These are phyloP conservation scores for Branchellion lobata DNA, from an alignment of 2,888 invertebrate genomes.

Conservation along the genomic window DNA sequence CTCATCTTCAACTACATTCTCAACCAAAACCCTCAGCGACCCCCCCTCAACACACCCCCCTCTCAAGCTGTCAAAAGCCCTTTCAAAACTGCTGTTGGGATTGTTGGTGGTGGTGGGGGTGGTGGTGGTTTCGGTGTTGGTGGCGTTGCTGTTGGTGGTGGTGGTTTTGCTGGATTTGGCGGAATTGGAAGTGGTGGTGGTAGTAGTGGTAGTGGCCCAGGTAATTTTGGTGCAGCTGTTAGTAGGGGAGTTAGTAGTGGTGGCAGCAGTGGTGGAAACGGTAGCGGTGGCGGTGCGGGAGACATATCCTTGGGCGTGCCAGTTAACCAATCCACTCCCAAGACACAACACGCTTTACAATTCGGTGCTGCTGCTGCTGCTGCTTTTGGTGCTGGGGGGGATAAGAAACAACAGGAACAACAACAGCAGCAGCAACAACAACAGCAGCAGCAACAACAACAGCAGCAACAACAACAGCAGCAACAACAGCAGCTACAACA, in stretches of 20 bases:
- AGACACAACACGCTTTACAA: not conserved
- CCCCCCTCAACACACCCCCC: not conserved
- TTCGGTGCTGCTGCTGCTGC: too few relatives aligned
- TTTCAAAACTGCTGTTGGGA: not conserved
- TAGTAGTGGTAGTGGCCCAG: not conserved
- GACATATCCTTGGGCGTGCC: too few relatives aligned
- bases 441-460: not conserved
- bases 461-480: not conserved
- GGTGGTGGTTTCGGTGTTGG: not conserved
- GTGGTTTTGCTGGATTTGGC: too few relatives aligned
- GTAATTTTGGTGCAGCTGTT: not conserved
- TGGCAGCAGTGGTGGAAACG: too few relatives aligned
- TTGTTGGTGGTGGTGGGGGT: not conserved
- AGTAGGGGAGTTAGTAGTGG: too few relatives aligned
- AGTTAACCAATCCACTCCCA: not conserved
- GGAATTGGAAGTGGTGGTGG: not conserved
- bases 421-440: not conserved
- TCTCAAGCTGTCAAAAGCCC: too few relatives aligned
- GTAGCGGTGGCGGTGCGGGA: too few relatives aligned
- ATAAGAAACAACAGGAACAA: not conserved
- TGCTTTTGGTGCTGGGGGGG: not conserved
- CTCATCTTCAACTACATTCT: conserved; percentile 74
- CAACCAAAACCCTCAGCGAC: conserved; percentile 32
- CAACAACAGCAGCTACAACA: not conserved
- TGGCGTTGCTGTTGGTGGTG: not conserved